Base-by-base conservation (phyloP, 92 coral and sea anemone species). In the Porites divaricata region DNA sequence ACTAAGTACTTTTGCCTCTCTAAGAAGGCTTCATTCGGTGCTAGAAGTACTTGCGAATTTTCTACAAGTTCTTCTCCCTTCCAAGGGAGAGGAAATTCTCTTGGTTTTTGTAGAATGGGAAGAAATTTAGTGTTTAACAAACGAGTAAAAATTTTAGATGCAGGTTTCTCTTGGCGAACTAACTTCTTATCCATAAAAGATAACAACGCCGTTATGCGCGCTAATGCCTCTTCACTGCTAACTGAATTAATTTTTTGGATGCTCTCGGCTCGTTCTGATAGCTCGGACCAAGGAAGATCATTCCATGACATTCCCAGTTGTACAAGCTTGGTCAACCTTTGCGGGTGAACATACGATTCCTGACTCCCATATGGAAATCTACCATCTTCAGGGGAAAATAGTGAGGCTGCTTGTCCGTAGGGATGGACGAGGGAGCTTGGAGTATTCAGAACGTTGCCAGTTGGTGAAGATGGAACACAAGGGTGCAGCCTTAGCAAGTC, bases 401-500 rank as follows among this genome's bases (percentile, higher is more conserved):
- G 86, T 4, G 72, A 61, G 1, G 89, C 88, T 20, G 90, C 91
- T 57, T 83, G 85, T 19, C 83, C 82, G 20, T 20, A 16, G 2
- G 98, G 96, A 59, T 85, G 63, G 63, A 95, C 80, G 11, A 95
- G 89, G 9, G 87, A 90, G 9, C 80, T 52, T 5, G 97, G 98
- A n/a, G 58, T 41, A 70, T 88, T 90, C 12, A 95, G 90, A 2
- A 35, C 49, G 4, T 82, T 22, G 45, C 97, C 98, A 56, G 74
- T n/a, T 19, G 97, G 90, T 35, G 97, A 81, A 71, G 81, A 86
- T 8, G 97, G 95, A 61, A 95, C 91, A 59, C 98, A 95, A 7
- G 86, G 81, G 57, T 75, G 23, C 13, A 59, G 58, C 59, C 71
- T 58, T 62, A 89, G 51, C 25, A 94, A 58, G 9, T 63, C n/a